phyloP scores from a whole-genome alignment of 2,797 vertebrate genomes.

The Myioborus melanocephalus region DNA sequence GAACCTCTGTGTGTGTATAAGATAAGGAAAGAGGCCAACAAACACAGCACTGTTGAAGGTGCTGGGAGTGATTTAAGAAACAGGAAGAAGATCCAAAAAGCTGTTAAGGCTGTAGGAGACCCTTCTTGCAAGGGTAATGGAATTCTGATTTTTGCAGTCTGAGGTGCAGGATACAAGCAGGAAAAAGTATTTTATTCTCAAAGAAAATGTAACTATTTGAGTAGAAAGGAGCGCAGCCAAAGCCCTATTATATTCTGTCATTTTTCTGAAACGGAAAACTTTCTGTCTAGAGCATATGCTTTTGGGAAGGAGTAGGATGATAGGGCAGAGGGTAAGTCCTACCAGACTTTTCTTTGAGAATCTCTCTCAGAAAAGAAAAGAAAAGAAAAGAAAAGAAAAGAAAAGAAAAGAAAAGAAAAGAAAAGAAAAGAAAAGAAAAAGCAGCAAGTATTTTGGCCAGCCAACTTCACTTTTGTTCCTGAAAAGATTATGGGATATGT shows the following conservation, averaged over 20 bases:
- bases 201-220: background rate
- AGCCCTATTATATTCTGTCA: background rate
- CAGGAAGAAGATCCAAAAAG: background rate
- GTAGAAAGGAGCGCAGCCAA: background rate
- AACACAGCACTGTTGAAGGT: background rate
- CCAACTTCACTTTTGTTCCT: background rate
- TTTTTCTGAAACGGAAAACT: background rate
- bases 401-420: no score
- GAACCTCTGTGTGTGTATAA: background rate
- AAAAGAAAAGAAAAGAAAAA: background rate
- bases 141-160: background rate
- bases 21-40: constrained; percentile 48
- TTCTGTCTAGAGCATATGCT: background rate
- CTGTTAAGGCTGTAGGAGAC: background rate
- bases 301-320: background rate
- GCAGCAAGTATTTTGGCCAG: background rate
- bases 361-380: background rate
- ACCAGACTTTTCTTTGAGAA: background rate
- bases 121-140: background rate
- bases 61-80: background rate
- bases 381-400: no score
- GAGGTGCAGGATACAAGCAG: background rate
- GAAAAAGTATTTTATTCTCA: background rate
- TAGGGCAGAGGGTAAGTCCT: background rate
- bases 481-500: background rate